Conservation (phyloP, 2,888 invertebrate genomes). For the Clistopyga incitator region DNA sequence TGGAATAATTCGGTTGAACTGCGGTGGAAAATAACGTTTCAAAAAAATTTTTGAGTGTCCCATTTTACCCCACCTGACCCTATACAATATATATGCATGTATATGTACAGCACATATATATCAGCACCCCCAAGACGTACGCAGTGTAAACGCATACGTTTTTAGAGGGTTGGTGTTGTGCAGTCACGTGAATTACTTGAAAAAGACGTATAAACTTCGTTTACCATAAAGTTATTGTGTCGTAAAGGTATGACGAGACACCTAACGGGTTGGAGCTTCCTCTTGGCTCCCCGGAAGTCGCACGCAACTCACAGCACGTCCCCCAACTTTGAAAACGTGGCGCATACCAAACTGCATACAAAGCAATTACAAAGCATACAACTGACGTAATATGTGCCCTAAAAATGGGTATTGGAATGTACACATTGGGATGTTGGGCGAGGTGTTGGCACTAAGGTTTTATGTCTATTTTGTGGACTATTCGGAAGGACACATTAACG, state of each 20-base stretch:
- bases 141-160: background rate
- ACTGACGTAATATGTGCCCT: background rate
- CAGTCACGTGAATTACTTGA: constrained; percentile 23
- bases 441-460: too few relatives aligned
- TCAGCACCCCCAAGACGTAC: background rate
- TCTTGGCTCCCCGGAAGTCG: background rate
- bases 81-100: too few relatives aligned
- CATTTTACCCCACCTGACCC: too few relatives aligned
- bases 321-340: background rate
- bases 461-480: too few relatives aligned
- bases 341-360: background rate
- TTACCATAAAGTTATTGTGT: constrained; percentile 51
- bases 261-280: background rate
- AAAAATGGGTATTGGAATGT: background rate
- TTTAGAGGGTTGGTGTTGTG: background rate
- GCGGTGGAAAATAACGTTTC: too few relatives aligned
- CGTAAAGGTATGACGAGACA: constrained; percentile 32
- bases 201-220: constrained; percentile 39
- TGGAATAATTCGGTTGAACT: too few relatives aligned
- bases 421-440: too few relatives aligned
- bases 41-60: too few relatives aligned
- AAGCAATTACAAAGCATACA: background rate
- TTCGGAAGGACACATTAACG: too few relatives aligned
- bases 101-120: background rate
- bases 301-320: background rate